Evolutionary conservation across 2,797 vertebrate genomes (phyloP), one percentile per base, ranked within the genome.

Genomic region (Pogoniulus pusillus): DNA sequence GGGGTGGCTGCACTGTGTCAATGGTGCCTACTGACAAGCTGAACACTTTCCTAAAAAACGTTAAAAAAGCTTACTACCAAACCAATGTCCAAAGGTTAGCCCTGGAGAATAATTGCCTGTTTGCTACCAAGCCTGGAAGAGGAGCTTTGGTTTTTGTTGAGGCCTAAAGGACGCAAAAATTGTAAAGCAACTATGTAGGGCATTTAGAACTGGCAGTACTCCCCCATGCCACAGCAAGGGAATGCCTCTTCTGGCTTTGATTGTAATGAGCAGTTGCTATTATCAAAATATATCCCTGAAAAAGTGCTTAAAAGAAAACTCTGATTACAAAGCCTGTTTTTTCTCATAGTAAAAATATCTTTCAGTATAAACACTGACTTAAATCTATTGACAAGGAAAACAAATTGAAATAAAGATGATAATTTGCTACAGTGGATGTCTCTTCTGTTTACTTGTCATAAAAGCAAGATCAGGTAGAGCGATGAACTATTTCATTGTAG

Each of bases 1-100:
- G 99, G 99, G 99, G 99, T 43, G 99, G 99, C 94, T 99, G 99
- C 95, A 97, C 98, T 3, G 99, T 99, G 75, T 99, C 99, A 77
- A 98, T 99, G 98, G 99, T 99, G 81, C 98, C 98, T 62, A 94
- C 84, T 59, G 98, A 98, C 71, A 98, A 97, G 95, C 97, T 98
- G 87, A 94, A 98, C 69, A 75, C 93, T 75, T 99, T 99, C 96
- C 96, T 99, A n/a, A 95, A 95, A 80, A 97, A 97, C 8, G 98
- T 99, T 51, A 97, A 97, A 55, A 95, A 98, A 82, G 95, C 97
- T 14, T 99, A 98, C 96, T 99, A 99, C 96, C 96, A 95, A 78
- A 96, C 66, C 0, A 94, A 98, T 51, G 91, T 95, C 72, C 98
- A 96, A 32, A 97, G 97, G 88, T 96, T 97, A 66, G 96, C 95